These are phyloP conservation scores for Drosophila setosimentum DNA, from an alignment of 2,888 invertebrate genomes.

Conservation along the genomic window DNA sequence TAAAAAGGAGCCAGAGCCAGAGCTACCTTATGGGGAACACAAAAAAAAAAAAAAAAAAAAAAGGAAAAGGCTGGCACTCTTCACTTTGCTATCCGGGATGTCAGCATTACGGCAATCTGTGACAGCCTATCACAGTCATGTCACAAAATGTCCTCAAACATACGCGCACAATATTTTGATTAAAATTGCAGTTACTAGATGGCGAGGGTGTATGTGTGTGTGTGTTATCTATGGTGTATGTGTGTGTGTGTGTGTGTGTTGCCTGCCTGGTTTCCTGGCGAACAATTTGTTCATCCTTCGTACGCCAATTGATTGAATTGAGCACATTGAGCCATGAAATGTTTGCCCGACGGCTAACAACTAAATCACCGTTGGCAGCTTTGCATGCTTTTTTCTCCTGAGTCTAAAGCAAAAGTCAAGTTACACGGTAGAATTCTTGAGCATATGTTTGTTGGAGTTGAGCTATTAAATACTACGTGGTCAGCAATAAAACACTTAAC, in stretches of 20 bases:
- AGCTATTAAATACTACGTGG: conserved; percentile 16
- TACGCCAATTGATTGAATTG: conserved; percentile 76
- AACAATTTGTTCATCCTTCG: conserved; percentile 62
- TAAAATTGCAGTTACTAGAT: conserved; percentile 54
- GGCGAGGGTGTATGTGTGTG: background rate
- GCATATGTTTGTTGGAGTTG: background rate
- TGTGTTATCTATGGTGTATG: conserved; percentile 11
- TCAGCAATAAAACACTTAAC: background rate
- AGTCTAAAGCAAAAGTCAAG: conserved; percentile 41
- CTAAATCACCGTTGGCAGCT: conserved; percentile 76
- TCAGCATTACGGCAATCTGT: conserved; percentile 69
- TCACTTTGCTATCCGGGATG: conserved; percentile 48
- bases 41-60: background rate
- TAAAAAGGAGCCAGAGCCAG: background rate
- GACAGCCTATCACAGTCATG: conserved; percentile 61
- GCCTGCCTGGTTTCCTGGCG: conserved; percentile 46
- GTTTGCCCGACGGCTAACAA: conserved; percentile 78
- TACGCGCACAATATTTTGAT: conserved; percentile 50
- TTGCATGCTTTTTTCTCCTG: conserved; percentile 48
- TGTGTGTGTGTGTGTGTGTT: conserved; percentile 13
- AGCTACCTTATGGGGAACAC: too few species aligned
- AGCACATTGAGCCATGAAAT: conserved; percentile 79
- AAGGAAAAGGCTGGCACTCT: conserved; percentile 51
- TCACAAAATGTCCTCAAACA: conserved; percentile 52
- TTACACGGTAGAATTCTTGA: conserved; percentile 8